Conservation (phyloP, 2,797 vertebrate genomes). For the Columba guinea region DNA sequence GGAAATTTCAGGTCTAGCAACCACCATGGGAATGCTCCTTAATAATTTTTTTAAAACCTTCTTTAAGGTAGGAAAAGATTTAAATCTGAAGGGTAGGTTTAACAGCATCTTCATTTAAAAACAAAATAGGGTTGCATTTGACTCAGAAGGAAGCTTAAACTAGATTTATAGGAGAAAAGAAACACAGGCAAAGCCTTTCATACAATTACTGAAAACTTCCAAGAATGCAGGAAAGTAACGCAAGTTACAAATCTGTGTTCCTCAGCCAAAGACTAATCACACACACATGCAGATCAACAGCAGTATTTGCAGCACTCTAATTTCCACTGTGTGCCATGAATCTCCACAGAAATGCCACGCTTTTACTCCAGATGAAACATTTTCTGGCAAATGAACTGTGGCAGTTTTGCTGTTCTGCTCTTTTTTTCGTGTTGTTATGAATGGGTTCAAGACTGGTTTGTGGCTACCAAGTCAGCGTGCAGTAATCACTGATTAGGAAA, state of each 20-base stretch:
- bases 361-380: slow-evolving; percentile 45
- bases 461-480: slow-evolving; percentile 44
- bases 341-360: not conserved
- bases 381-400: slow-evolving; percentile 30
- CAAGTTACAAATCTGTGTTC: not conserved
- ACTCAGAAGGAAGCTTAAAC: not conserved
- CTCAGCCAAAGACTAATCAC: slow-evolving; percentile 7
- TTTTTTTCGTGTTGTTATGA: slow-evolving; percentile 25
- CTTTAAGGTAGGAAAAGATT: not conserved
- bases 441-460: slow-evolving; percentile 45
- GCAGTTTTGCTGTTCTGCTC: slow-evolving; percentile 46
- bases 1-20: not conserved
- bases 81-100: not conserved
- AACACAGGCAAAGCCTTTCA: not conserved
- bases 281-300: not conserved
- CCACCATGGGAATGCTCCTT: not conserved
- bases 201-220: not conserved
- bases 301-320: not conserved
- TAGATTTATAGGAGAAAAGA: not conserved
- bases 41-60: not conserved
- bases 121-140: not conserved
- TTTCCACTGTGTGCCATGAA: not conserved
- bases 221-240: not conserved
- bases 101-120: not conserved
- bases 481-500: slow-evolving; percentile 53